These are phyloP conservation scores for Crotalus viridis DNA, from an alignment of 2,113 vertebrate genomes.

Conservation along the genomic window DNA sequence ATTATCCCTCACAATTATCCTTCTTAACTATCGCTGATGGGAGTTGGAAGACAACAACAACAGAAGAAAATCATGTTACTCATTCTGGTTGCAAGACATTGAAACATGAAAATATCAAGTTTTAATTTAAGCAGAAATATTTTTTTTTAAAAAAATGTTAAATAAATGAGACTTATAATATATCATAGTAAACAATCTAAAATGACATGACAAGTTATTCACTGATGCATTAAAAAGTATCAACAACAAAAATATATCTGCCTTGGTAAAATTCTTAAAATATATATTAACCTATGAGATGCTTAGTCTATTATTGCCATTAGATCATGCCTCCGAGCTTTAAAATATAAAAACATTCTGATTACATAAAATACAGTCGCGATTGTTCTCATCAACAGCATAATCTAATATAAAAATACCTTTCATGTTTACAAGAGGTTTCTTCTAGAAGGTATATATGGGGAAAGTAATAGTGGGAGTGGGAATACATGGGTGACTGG, in stretches of 20 bases:
- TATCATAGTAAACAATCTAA: slow-evolving; percentile 67
- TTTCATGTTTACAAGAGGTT: slow-evolving; percentile 51
- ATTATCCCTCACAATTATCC: not conserved
- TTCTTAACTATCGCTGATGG: not conserved
- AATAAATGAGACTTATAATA: slow-evolving; percentile 66
- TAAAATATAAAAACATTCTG: slow-evolving; percentile 63
- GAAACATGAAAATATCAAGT: slow-evolving; percentile 43
- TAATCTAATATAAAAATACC: slow-evolving; percentile 71
- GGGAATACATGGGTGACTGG: slow-evolving; percentile 39
- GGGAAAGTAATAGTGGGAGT: not conserved
- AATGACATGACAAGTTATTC: slow-evolving; percentile 57
- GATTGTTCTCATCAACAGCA: slow-evolving; percentile 69
- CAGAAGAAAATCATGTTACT: not conserved
- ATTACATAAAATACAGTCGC: slow-evolving; percentile 64
- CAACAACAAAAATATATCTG: slow-evolving; percentile 63
- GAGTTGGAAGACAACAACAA: not conserved
- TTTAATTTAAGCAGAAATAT: slow-evolving; percentile 65
- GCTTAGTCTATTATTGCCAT: slow-evolving; percentile 68
- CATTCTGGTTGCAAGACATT: not conserved
- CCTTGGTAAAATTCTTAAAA: slow-evolving; percentile 53
- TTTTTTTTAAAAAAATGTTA: slow-evolving; percentile 61
- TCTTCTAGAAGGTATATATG: slow-evolving; percentile 18
- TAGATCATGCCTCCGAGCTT: slow-evolving; percentile 69
- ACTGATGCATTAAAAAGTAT: slow-evolving; percentile 65
- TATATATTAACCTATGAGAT: slow-evolving; percentile 59